phyloP scores from a whole-genome alignment of 2,113 vertebrate genomes.

The Parus major region DNA sequence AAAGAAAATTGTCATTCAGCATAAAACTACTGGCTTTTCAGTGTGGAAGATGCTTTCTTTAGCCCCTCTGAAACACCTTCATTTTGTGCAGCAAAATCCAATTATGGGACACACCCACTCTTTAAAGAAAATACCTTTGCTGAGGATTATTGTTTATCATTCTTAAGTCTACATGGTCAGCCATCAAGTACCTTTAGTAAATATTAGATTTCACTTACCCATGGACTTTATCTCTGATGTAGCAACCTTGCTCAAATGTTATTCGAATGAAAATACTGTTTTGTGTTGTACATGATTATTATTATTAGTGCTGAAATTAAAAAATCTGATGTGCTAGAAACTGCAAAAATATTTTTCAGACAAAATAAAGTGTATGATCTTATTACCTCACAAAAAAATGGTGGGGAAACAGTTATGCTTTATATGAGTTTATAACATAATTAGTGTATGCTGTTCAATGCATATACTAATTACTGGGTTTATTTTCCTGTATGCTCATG shows the following conservation, averaged over 20 bases:
- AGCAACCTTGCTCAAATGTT: not conserved
- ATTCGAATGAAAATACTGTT: not conserved
- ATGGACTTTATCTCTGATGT: not conserved
- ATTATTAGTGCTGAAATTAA: not conserved
- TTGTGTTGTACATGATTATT: not conserved
- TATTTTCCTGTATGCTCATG: not conserved
- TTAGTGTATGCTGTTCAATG: not conserved
- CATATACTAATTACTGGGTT: not conserved
- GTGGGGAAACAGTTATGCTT: not conserved
- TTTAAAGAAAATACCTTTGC: not conserved
- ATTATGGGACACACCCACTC: not conserved
- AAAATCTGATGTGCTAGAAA: not conserved
- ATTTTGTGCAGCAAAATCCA: not conserved
- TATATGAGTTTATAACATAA: not conserved
- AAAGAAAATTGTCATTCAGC: not conserved
- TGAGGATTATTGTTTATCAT: not conserved
- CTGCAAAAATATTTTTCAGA: not conserved
- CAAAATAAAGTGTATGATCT: not conserved
- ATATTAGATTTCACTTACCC: not conserved
- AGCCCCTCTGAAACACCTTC: not conserved
- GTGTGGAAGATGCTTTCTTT: not conserved
- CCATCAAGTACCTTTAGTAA: not conserved
- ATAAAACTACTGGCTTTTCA: not conserved
- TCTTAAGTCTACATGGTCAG: not conserved
- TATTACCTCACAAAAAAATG: not conserved